phyloP scores from a whole-genome alignment of 2,797 vertebrate species.

The Distichodus sexfasciatus region DNA sequence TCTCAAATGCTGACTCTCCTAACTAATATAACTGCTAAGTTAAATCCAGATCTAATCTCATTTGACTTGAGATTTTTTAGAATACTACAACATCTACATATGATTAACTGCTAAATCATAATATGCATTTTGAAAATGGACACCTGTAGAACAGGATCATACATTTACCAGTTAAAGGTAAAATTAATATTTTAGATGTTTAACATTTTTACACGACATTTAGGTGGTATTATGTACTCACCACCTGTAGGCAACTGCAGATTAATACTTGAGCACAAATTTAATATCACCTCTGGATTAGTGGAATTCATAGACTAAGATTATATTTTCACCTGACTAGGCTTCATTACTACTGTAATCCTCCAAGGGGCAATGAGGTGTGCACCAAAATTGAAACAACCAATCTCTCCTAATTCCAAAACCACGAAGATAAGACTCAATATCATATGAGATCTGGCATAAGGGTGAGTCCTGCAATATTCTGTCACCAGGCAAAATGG shows the following conservation, averaged over 20 bases:
- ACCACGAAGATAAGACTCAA: not conserved
- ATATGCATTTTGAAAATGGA: too few species aligned
- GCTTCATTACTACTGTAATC: slow-evolving; percentile 31
- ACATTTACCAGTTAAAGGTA: too few species aligned
- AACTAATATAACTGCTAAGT: too few species aligned
- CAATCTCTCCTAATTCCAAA: slow-evolving; percentile 30
- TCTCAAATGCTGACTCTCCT: too few species aligned
- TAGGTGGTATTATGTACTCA: not conserved
- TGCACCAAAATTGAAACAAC: slow-evolving; percentile 33
- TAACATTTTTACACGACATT: not conserved
- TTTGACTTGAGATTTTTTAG: too few species aligned
- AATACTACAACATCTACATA: too few species aligned
- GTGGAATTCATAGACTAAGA: slow-evolving; percentile 69
- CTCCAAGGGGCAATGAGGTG: not conserved
- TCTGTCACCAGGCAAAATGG: not conserved
- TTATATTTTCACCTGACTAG: slow-evolving; percentile 61
- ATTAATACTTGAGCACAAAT: slow-evolving; percentile 72
- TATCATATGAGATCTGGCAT: not conserved
- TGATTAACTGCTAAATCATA: too few species aligned
- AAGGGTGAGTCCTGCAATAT: not conserved
- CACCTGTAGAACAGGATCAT: too few species aligned
- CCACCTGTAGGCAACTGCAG: slow-evolving; percentile 57
- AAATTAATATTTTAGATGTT: too few species aligned
- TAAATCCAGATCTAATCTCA: too few species aligned
- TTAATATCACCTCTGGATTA: slow-evolving; percentile 73